Base-by-base conservation (phyloP, 2,113 vertebrate genomes). In the Ceyx margarethae region DNA sequence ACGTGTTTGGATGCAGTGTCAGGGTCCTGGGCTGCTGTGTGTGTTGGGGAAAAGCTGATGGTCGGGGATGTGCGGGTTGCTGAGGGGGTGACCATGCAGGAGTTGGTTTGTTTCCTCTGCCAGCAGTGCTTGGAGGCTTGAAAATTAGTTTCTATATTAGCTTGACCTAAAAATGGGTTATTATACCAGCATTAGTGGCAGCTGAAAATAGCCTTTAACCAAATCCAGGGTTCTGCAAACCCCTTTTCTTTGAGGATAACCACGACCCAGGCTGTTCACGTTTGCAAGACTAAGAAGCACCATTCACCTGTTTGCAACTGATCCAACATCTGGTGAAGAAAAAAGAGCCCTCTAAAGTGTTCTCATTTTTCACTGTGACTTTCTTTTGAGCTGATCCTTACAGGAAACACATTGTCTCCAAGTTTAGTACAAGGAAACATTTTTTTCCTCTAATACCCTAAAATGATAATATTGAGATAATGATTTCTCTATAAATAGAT, bases 391-490 rank as follows among this genome's bases (percentile, higher is more conserved):
- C 60, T 74, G 23, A 57, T 86, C 31, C 51, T 74, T 85, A 86
- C 50, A 81, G 94, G 89, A 95, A 95, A 73, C 1, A 6, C 26
- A 26, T 15, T 58, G 31, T 37, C 31, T 88, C 84, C 73, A 88
- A 90, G 31, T 93, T 95, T 85, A 90, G 88, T 66, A 58, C 15
- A 66, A 92, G 92, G 86, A 96, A 95, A 85, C 46, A 3, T 10
- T 89, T 84, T 90, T 83, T 68, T 14, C 16, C 71, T 57, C 45
- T 76, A 79, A 45, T 94, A 89, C 64, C 51, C 68, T 83, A 58
- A 91, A 85, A 88, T 72, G 80, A 79, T 77, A 90, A 75, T 91
- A 83, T 75, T 90, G 83, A 91, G 86, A 94, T 95, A 95, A 76
- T 73, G 26, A 64, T 77, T 73, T 85, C 6, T 37, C 62, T 94